Evolutionary conservation across 2,113 vertebrate genomes (phyloP).

Genomic region (Crypturellus undulatus): DNA sequence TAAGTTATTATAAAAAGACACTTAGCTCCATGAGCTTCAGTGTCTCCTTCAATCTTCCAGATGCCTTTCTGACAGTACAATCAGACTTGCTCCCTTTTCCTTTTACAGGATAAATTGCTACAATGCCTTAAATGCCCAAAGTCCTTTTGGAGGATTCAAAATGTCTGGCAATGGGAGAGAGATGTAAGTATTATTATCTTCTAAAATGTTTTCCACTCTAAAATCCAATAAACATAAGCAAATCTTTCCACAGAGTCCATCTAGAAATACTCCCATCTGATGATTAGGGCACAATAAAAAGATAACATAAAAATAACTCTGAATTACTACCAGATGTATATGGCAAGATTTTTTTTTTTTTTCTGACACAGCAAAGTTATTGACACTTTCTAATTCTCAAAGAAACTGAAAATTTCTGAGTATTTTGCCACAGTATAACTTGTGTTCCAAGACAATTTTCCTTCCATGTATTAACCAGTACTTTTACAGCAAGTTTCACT

Average conservation of each 20-base stretch:
- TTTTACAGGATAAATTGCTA: constrained; percentile 97
- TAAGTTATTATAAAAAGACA: background rate
- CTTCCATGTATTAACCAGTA: background rate
- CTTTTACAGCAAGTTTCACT: background rate
- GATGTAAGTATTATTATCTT: constrained; percentile 88
- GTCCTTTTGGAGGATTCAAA: constrained; percentile 99
- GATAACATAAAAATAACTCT: background rate
- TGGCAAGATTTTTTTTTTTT: background rate
- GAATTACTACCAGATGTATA: background rate
- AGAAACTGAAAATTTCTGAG: background rate
- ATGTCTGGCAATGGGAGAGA: constrained; percentile 99
- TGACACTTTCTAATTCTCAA: background rate
- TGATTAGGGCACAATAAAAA: background rate
- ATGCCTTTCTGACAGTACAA: background rate
- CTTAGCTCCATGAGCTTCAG: background rate
- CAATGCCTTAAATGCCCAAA: constrained; percentile 97
- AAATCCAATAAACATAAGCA: background rate
- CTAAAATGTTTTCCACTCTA: background rate
- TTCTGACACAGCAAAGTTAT: background rate
- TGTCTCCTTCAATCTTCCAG: background rate
- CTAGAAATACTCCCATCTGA: background rate
- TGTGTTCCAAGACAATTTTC: background rate
- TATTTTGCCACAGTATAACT: background rate
- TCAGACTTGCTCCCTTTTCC: constrained; percentile 27
- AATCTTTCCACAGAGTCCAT: background rate